Evolutionary conservation across 1,140 invertebrate species (phyloP), one percentile per base, ranked within the genome.

Genomic region (Chlorops oryzae): DNA sequence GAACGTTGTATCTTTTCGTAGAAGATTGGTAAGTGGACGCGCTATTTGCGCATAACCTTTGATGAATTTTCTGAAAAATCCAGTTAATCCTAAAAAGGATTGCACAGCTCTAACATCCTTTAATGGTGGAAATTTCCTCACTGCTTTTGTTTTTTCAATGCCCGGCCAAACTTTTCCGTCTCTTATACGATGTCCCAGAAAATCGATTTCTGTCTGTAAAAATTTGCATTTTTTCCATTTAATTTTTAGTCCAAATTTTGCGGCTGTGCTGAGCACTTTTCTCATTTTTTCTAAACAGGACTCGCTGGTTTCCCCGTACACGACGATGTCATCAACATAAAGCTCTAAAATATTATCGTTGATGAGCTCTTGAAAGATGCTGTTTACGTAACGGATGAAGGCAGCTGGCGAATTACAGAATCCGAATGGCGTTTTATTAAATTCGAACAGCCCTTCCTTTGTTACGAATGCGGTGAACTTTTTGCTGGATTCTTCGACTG

Each of bases 381-480:
- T 12, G 45, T 73, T 71, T 13, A 77, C 73, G 10, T 73, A 58
- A 21, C 64, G 48, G 50, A 74, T 65, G 48, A 78, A 77, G 3
- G 65, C 62, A n/a, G 64, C 51, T 0, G 75, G 67, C 0, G 73
- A 65, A 40, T 55, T 55, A 15, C 38, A 27, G 34, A 56, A 48
- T 21, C 48, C 49, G 38, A 54, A 56, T 2, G 55, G 50, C 12
- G 35, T 49, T 39, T 23, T 50, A 23, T 56, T 52, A 17, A 50
- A 50, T 40, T 58, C 53, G 41, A 17, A 55, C 17, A 50, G 42
- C 2, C 52, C 52, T 22, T 40, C 17, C 20, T 47, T 50, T 15
- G 52, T 55, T 3, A 45, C 32, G 45, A 56, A 59, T 1, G 55
- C 54, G 7, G 50, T 56, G 15, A 52, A 55, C 17, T 48, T 53